phyloP scores from a whole-genome alignment of 2,888 invertebrate genomes.

The Sminthurides aquaticus region DNA sequence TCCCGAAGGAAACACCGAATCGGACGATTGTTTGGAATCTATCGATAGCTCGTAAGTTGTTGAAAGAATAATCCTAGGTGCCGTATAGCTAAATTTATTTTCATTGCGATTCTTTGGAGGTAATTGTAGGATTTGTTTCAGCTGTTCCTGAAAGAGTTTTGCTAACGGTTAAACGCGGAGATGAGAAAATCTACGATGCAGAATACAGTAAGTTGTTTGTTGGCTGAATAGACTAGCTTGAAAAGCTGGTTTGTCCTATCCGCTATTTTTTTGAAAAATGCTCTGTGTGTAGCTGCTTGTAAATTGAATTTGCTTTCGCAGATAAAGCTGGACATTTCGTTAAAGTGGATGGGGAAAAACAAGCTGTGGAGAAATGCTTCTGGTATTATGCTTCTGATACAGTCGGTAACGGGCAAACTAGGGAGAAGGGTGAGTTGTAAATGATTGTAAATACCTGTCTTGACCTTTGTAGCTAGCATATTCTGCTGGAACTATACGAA shows the following conservation, averaged over 20 bases:
- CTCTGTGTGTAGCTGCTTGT: neutral
- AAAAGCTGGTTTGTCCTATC: no score
- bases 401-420: neutral
- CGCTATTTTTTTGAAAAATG: neutral
- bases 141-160: conserved; percentile 2
- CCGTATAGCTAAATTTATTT: no score
- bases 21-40: neutral
- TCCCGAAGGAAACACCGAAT: neutral
- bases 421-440: neutral
- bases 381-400: neutral
- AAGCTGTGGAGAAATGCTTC: conserved; percentile 3
- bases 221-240: no score
- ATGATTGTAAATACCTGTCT: no score
- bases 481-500: no score
- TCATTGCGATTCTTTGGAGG: no score
- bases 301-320: neutral
- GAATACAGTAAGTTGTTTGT: conserved; percentile 1
- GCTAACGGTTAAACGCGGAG: neutral
- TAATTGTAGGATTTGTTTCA: no score
- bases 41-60: conserved; percentile 1
- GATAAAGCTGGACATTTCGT: conserved; percentile 1
- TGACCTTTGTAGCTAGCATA: no score
- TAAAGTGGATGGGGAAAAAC: neutral
- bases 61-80: no score
- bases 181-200: conserved; percentile 1